Evolutionary conservation across 53 echinoderm and acorn worm genomes (phyloP).

Genomic region (Patiria pectinifera): DNA sequence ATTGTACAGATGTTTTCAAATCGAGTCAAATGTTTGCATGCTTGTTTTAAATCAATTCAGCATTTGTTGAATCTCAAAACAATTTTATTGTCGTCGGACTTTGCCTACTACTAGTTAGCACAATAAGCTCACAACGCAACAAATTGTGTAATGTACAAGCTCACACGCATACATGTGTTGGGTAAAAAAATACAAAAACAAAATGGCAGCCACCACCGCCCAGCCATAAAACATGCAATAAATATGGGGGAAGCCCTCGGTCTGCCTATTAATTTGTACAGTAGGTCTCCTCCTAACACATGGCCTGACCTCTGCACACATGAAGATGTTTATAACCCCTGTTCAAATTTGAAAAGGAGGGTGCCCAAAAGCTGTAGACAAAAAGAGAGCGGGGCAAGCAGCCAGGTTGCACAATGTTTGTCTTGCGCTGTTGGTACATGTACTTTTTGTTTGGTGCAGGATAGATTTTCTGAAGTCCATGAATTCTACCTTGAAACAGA

Average conservation of each 20-base stretch:
- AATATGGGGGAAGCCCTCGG: constrained; percentile 50
- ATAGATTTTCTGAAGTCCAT: not conserved
- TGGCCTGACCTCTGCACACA: not conserved
- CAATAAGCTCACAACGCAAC: constrained; percentile 19
- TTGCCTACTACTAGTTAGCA: not conserved
- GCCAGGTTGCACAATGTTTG: constrained; percentile 27
- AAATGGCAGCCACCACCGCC: constrained; percentile 38
- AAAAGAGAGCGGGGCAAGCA: not conserved
- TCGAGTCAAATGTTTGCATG: not conserved
- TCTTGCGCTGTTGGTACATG: constrained; percentile 20
- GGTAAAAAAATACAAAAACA: constrained; percentile 5
- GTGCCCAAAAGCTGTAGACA: not conserved
- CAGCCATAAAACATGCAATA: constrained; percentile 29
- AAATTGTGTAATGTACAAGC: not conserved
- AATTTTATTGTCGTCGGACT: not conserved
- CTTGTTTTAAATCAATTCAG: not conserved
- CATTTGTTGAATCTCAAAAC: not conserved
- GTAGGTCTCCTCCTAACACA: not conserved
- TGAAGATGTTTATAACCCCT: constrained; percentile 49
- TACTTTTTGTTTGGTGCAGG: constrained; percentile 13
- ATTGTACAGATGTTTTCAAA: not conserved
- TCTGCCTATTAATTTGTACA: not conserved
- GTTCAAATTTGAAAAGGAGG: constrained; percentile 48
- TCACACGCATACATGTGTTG: not conserved
- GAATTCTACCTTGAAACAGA: not conserved